phyloP scores from a whole-genome alignment of 2,888 invertebrate genomes.

The Drosophila neonasuta region DNA sequence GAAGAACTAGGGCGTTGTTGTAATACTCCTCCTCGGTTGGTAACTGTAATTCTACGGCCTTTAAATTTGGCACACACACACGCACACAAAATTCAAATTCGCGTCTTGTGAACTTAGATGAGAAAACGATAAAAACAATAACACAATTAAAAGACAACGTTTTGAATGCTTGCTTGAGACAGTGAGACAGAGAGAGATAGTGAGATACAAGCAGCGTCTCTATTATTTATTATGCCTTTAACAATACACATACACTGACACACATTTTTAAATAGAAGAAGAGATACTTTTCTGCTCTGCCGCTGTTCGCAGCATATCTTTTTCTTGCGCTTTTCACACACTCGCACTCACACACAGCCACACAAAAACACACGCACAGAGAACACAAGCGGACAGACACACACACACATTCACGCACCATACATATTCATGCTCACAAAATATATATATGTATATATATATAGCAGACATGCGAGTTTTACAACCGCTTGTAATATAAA shows the following conservation, averaged over 20 bases:
- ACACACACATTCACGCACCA: slow-evolving; percentile 38
- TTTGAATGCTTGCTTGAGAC: slow-evolving; percentile 31
- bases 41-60: slow-evolving; percentile 51
- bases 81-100: slow-evolving; percentile 28
- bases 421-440: slow-evolving; percentile 15
- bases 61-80: slow-evolving; percentile 59
- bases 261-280: slow-evolving; percentile 76
- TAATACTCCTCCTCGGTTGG: slow-evolving; percentile 44
- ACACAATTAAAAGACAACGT: slow-evolving; percentile 62
- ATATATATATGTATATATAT: slow-evolving; percentile 6
- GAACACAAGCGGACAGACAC: slow-evolving; percentile 32
- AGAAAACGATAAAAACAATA: slow-evolving; percentile 69
- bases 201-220: slow-evolving; percentile 45
- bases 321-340: slow-evolving; percentile 63
- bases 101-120: slow-evolving; percentile 57
- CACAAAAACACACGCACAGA: slow-evolving; percentile 36
- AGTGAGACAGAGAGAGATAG: not conserved
- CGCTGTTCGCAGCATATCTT: slow-evolving; percentile 65
- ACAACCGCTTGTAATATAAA: slow-evolving; percentile 29
- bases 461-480: slow-evolving; percentile 50
- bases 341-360: slow-evolving; percentile 31
- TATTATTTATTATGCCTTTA: slow-evolving; percentile 70
- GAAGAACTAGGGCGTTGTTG: slow-evolving; percentile 63
- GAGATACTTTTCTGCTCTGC: slow-evolving; percentile 69
- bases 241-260: slow-evolving; percentile 73